Evolutionary conservation across 1,140 invertebrate genomes (phyloP).

Genomic region (Drosophila prosaltans): DNA sequence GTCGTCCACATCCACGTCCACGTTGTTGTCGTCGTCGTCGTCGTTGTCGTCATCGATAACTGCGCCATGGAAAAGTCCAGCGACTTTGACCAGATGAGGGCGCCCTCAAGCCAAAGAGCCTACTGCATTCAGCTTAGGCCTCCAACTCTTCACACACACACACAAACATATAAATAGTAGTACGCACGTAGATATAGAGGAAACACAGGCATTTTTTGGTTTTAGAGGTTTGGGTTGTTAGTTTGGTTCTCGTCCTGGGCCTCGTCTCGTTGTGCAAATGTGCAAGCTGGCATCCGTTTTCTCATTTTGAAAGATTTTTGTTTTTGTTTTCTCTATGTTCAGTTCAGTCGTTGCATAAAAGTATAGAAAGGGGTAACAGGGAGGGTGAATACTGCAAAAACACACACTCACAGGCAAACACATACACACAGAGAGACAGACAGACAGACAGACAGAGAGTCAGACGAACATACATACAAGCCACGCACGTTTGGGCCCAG

Average conservation of each 20-base stretch:
- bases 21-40: slow-evolving; percentile 55
- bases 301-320: slow-evolving; percentile 76
- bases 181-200: not conserved
- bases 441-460: slow-evolving; percentile 5
- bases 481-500: slow-evolving; percentile 75
- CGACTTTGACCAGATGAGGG: slow-evolving; percentile 64
- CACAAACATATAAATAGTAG: not conserved
- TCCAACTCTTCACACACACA: slow-evolving; percentile 27
- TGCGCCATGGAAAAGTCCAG: slow-evolving; percentile 48
- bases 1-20: slow-evolving; percentile 38
- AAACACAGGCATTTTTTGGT: not conserved
- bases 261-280: slow-evolving; percentile 71
- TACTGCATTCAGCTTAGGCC: slow-evolving; percentile 54
- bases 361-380: not conserved
- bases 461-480: slow-evolving; percentile 17
- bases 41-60: slow-evolving; percentile 74
- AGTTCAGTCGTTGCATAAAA: slow-evolving; percentile 53
- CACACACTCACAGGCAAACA: slow-evolving; percentile 25
- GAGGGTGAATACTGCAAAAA: slow-evolving; percentile 28
- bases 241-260: slow-evolving; percentile 25
- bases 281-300: slow-evolving; percentile 79
- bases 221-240: slow-evolving; percentile 19
- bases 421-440: not conserved
- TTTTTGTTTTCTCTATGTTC: slow-evolving; percentile 70
- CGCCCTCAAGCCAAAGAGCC: slow-evolving; percentile 47